Evolutionary conservation across 2,888 invertebrate genomes (phyloP).

Genomic region (Cordylochernes scorpioides): DNA sequence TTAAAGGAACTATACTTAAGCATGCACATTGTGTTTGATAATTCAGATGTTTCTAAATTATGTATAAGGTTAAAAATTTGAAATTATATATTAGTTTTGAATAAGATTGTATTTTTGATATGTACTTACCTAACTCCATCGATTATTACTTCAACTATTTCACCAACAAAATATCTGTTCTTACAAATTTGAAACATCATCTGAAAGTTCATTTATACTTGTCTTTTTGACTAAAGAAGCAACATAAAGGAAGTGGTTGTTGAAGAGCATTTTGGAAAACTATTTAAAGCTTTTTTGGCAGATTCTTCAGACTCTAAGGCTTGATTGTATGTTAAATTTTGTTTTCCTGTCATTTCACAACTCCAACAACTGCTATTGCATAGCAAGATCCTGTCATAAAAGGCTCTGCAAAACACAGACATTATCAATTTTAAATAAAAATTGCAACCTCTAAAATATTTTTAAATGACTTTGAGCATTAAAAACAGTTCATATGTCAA

Average conservation of each 20-base stretch:
- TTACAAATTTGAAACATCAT: constrained; percentile 62
- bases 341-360: constrained; percentile 70
- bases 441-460: no score
- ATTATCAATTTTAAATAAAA: no score
- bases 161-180: constrained; percentile 68
- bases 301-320: constrained; percentile 64
- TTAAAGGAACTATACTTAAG: no score
- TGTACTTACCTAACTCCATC: constrained; percentile 40
- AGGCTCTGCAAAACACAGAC: constrained; percentile 44
- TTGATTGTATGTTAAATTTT: constrained; percentile 74
- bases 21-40: no score
- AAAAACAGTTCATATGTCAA: no score
- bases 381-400: constrained; percentile 75
- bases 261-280: constrained; percentile 31
- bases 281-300: constrained; percentile 44
- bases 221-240: constrained; percentile 51
- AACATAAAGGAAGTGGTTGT: constrained; percentile 49
- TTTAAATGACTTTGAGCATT: no score
- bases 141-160: constrained; percentile 46
- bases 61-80: no score
- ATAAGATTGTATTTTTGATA: no score
- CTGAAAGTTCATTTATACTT: constrained; percentile 55
- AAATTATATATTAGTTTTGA: no score
- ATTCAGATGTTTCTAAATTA: no score
- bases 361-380: constrained; percentile 95